Evolutionary conservation across 2,113 vertebrate species (phyloP), one percentile per base, ranked within the genome.

Genomic region (Plectropomus leopardus): DNA sequence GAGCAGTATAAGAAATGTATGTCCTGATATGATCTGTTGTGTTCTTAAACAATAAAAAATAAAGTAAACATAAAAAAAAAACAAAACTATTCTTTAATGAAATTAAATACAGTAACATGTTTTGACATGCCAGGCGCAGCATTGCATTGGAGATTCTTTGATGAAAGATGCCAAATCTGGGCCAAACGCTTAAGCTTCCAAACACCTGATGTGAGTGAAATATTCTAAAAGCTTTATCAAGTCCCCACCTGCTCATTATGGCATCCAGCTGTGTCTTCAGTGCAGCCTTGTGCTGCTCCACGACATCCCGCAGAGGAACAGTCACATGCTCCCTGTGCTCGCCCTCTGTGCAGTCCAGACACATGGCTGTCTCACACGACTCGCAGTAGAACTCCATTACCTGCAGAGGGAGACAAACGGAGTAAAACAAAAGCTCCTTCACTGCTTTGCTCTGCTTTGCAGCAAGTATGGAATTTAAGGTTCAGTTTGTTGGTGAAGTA

Each of bases 321-420:
- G 98, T 98, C 85, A 95, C 89, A 0, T 98, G 98, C 80, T 98
- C 97, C 17, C 96, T 84, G 79, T 98, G 97, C 85, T 98, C 98
- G 0, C 95, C 97, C 26, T 95, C 96, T 0, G 97, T 97, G 75
- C 98, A 98, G 68, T 98, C 98, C 1, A 95, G 89, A 60, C 98
- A 99, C 97, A 98, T 98, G 82, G 97, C 98, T 0, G 98, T 99
- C 94, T 99, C 98, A 60, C 98, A 99, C 1, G 97, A 95, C 89
- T 97, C 97, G 15, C 98, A 98, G 94, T 99, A 99, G 82, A 97
- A 97, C 94, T 98, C 98, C 97, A 99, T 98, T 86, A 95, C 96
- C 98, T 98, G 94, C 72, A 86, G 72, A 53, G 88, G 81, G 86
- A 68, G 89, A 75, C 89, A 92, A 60, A 83, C 34, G 0, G 14